Evolutionary conservation across 2,113 vertebrate species (phyloP), one percentile per base, ranked within the genome.

Genomic region (Enhydra lutris): DNA sequence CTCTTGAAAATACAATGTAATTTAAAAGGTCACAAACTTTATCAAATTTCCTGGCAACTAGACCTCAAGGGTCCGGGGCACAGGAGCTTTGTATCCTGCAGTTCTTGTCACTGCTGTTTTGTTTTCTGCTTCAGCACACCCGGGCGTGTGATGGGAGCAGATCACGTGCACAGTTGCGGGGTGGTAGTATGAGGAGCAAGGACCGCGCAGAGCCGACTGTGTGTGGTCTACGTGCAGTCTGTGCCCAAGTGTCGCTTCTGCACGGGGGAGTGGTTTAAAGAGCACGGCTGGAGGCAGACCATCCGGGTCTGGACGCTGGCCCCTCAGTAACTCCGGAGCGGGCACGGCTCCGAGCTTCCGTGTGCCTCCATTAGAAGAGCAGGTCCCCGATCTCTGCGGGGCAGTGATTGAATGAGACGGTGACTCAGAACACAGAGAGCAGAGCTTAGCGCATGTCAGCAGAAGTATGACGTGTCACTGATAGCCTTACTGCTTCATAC

Each of bases 201-300:
- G 55, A 31, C 13, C 39, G 24, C 15, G 17, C 13, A 50, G 39
- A 18, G 24, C 36, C 14, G n/a, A 34, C 42, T 13, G 0, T 6
- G 17, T 7, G 21, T 6, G 21, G 6, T 6, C 1, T 42, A 14
- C 21, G 57, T 24, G 29, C 55, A 6, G 6, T 6, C 24, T 4
- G 12, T 13, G 55, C 55, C n/a, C 26, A 45, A 4, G 31, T 24
- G 24, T 24, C 23, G 0, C 11, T 12, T 82, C 65, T 13, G 5
- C 2, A 39, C 42, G 4, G 20, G 39, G 4, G 52, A 18, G 78
- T 31, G 1, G 14, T 26, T 69, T 5, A 59, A 17, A 31, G 26
- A n/a, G 10, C 2, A 4, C 0, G 20, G 11, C 18, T 52, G 24
- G 24, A 13, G 8, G 23, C 11, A 0, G 69, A 4, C 3, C 1